Evolutionary conservation across 1,140 invertebrate genomes (phyloP).

Genomic region (Laupala kohalensis): DNA sequence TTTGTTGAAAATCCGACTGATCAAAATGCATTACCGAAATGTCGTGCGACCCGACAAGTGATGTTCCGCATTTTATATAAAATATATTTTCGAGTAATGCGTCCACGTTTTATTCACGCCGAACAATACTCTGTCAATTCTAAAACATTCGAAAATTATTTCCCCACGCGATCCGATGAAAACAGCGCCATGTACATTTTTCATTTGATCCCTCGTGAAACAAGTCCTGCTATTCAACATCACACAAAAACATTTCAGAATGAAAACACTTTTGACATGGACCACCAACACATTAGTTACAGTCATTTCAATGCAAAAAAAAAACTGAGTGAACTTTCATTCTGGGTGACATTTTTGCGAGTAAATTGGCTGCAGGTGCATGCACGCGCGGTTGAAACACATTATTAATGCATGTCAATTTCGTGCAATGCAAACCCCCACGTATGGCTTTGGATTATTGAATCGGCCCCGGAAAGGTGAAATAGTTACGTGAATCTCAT

Average conservation of each 20-base stretch:
- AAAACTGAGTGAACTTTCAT: neutral
- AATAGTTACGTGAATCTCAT: too few species aligned
- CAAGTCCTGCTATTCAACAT: neutral
- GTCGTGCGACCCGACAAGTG: too few species aligned
- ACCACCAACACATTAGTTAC: neutral
- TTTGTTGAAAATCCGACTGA: too few species aligned
- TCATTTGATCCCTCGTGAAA: neutral
- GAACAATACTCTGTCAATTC: too few species aligned
- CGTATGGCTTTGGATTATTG: too few species aligned
- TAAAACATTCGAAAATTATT: too few species aligned
- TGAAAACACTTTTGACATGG: neutral
- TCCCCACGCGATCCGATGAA: neutral
- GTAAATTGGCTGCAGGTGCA: neutral
- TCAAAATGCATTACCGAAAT: too few species aligned
- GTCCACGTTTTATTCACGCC: too few species aligned
- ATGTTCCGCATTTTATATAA: too few species aligned
- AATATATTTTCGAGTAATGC: too few species aligned
- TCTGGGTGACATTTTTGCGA: neutral
- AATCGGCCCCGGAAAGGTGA: too few species aligned
- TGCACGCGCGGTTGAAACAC: neutral
- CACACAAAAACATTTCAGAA: neutral
- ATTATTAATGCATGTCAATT: neutral
- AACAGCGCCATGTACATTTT: neutral
- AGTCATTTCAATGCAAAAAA: neutral
- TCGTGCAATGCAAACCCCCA: too few species aligned